These are phyloP conservation scores for human DNA, from an alignment of 2,113 vertebrate species.

Conservation along the genomic window GRCh38 chr17:73584501-73585000, in stretches of 20 bases:
- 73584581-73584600: neutral
- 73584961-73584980: neutral
- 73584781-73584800: too few species aligned
- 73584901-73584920: neutral
- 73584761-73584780: neutral
- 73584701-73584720: neutral
- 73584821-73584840: neutral
- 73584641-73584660: neutral
- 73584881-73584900: neutral
- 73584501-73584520: neutral
- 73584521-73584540: fast-evolving
- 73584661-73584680: neutral
- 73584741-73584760: fast-evolving
- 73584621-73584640: neutral
- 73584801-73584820: neutral
- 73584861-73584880: conserved; percentile 16
- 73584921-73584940: neutral
- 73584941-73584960: neutral
- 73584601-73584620: neutral
- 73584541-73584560: too few species aligned
- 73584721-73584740: neutral
- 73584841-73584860: neutral
- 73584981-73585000: neutral
- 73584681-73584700: neutral
- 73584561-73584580: neutral